These are phyloP conservation scores for Brachirus orientalis DNA, from an alignment of 2,113 vertebrate species.

Conservation along the genomic window DNA sequence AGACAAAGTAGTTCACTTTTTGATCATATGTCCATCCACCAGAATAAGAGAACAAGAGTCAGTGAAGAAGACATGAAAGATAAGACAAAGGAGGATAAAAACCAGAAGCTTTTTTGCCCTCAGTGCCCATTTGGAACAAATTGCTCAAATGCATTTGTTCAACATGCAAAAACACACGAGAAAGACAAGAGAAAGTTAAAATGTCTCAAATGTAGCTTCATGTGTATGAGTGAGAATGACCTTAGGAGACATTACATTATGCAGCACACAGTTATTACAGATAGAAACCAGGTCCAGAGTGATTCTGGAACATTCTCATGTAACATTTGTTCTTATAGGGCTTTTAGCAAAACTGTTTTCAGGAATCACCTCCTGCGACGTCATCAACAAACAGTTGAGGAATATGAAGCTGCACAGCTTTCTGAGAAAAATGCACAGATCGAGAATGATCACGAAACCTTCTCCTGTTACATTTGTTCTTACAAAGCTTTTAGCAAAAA, in stretches of 20 bases:
- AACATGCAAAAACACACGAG: conserved; percentile 93
- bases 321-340: conserved; percentile 90
- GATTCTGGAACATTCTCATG: conserved; percentile 76
- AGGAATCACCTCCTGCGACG: conserved; percentile 89
- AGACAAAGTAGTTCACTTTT: conserved; percentile 88
- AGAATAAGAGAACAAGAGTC: conserved; percentile 86
- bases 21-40: conserved; percentile 92
- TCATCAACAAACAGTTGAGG: conserved; percentile 79
- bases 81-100: conserved; percentile 88
- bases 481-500: conserved; percentile 88
- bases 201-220: conserved; percentile 94
- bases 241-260: conserved; percentile 88
- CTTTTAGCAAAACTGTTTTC: conserved; percentile 88
- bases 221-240: conserved; percentile 87
- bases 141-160: conserved; percentile 92
- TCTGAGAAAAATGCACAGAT: conserved; percentile 45
- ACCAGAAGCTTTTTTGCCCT: conserved; percentile 88
- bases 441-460: conserved; percentile 39
- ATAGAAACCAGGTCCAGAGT: conserved; percentile 49
- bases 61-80: conserved; percentile 87
- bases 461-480: conserved; percentile 89
- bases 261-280: conserved; percentile 83
- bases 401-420: conserved; percentile 48
- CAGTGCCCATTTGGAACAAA: conserved; percentile 94
- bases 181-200: conserved; percentile 92